phyloP scores from a whole-genome alignment of 2,113 vertebrate species.

The Eonycteris spelaea region DNA sequence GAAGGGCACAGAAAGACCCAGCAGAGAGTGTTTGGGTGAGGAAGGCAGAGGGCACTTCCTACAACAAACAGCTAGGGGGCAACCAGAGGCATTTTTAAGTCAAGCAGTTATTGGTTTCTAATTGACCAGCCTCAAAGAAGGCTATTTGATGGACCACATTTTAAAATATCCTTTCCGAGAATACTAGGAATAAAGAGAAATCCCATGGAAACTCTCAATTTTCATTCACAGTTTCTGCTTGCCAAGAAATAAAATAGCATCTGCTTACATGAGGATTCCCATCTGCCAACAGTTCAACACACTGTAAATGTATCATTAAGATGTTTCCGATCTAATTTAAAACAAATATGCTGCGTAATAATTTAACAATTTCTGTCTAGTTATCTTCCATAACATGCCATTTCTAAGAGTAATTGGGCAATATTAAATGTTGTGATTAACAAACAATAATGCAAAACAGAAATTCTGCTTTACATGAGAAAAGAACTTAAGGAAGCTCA shows the following conservation, averaged over 20 bases:
- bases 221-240: neutral
- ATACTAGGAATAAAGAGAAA: constrained; percentile 25
- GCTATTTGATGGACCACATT: neutral
- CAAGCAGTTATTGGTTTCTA: neutral
- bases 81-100: neutral
- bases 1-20: neutral
- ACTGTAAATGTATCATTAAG: neutral
- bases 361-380: neutral
- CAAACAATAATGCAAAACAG: neutral
- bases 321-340: neutral
- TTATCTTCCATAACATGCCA: constrained; percentile 2
- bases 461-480: neutral
- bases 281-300: constrained; percentile 19
- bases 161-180: neutral
- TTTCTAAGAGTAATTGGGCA: neutral
- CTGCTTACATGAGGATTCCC: neutral
- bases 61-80: neutral
- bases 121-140: neutral
- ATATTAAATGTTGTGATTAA: neutral
- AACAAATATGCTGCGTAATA: constrained; percentile 13
- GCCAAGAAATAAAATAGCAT: constrained; percentile 39
- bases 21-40: neutral
- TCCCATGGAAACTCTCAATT: constrained; percentile 7
- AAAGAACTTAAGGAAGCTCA: neutral
- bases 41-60: neutral